Evolutionary conservation across 2,888 invertebrate genomes (phyloP), one percentile per base, ranked within the genome.

Genomic region (Callyntrura guangdongensis): DNA sequence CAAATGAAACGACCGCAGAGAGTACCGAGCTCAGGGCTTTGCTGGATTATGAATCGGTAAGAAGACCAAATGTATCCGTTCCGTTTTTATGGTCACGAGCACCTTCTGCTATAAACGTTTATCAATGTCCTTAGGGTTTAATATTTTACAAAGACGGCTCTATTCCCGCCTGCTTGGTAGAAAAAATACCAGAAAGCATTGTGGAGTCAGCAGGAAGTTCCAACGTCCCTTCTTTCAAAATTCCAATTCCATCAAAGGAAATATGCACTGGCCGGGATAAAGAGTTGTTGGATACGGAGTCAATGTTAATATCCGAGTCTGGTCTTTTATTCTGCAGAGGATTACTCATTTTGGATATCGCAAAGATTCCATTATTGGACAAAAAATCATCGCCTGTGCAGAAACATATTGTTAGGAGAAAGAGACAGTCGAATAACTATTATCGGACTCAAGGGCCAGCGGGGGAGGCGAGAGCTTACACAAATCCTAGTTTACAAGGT

Each of bases 141-240:
- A 82, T 91, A 14, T 86, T 89, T 36, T 92, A 88, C 89, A 90
- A 90, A 82, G 92, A 92, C 53, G 56, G 22, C 0, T 79, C 69
- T 5, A 25, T 72, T 20, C 49, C 77, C 0, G 85, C 85, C 11
- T 92, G 92, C 64, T 77, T 88, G 11, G 89, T 90, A 4, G 91
- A 92, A 81, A 91, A 47, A 56, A 47, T 90, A 22, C 64, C 67
- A 11, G 22, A 67, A 12, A 56, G 17, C 20, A 47, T 45, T 11
- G n/a, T 84, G 25, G 77, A 74, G 14, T 5, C 53, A 12, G 20
- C 56, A n/a, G 77, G n/a, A 72, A 53, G 5, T 49, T 9, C 17
- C 25, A 22, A 45, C 47, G 4, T 61, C 27, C 27, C 27, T 20
- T n/a, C 56, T 47, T 59, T 77, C 22, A 27, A 56, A 59, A 56